Percentiles rank a stretch among this genome's conserved stretches.
phyloP scores from a whole-genome alignment of 2,113 vertebrate species.

The Entelurus aequoreus region DNA sequence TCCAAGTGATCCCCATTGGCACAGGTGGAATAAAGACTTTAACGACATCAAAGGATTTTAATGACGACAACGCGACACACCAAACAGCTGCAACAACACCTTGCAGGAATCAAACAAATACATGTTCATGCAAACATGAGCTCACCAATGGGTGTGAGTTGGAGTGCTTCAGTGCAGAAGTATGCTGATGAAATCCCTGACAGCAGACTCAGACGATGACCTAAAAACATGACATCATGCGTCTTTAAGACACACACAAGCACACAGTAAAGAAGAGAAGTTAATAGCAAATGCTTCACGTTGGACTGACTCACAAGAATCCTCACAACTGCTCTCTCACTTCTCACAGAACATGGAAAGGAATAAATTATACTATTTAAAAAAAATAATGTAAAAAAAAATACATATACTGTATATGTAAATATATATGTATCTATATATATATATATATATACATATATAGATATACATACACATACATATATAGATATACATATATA shows the following conservation, averaged over 20 bases:
- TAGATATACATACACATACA: too few species aligned
- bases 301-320: constrained; percentile 21
- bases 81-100: constrained; percentile 8
- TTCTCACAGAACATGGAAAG: too few species aligned
- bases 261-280: constrained; percentile 27
- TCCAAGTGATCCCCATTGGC: constrained; percentile 23
- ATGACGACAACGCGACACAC: constrained; percentile 31
- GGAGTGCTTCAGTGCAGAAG: not conserved
- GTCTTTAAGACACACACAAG: constrained; percentile 38
- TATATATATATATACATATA: too few species aligned
- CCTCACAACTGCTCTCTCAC: not conserved
- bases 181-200: not conserved
- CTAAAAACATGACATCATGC: not conserved
- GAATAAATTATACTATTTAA: too few species aligned
- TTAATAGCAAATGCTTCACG: constrained; percentile 2
- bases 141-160: not conserved
- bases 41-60: constrained; percentile 37
- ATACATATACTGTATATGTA: too few species aligned
- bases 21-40: constrained; percentile 46
- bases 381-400: too few species aligned
- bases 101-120: not conserved
- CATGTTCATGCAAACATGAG: not conserved
- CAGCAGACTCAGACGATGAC: not conserved
- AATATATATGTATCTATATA: too few species aligned
- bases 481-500: too few species aligned